Evolutionary conservation across 1,140 invertebrate species (phyloP).

Genomic region (Papilio xuthus): DNA sequence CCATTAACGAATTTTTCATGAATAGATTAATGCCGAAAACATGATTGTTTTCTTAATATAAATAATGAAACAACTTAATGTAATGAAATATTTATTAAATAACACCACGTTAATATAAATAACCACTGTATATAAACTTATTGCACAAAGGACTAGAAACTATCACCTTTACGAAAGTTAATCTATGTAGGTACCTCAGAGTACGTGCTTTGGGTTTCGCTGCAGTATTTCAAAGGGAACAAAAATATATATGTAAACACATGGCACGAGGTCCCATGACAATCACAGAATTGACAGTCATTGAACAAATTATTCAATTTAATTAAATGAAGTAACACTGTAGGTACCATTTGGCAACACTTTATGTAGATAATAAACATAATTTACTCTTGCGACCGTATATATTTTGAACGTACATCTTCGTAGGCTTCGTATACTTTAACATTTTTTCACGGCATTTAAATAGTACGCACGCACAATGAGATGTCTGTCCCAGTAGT

Average conservation of each 20-base stretch:
- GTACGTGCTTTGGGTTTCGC: background rate
- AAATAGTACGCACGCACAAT: too few relatives aligned
- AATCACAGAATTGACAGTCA: background rate
- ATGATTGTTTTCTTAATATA: background rate
- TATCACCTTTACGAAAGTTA: constrained; percentile 4
- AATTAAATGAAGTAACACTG: background rate
- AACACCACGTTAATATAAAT: background rate
- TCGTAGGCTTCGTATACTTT: too few relatives aligned
- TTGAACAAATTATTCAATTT: background rate
- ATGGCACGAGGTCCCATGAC: background rate
- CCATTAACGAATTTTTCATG: background rate
- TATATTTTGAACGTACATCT: too few relatives aligned
- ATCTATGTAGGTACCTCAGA: too few relatives aligned
- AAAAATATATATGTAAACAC: background rate
- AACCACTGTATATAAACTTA: background rate
- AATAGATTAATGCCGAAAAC: background rate
- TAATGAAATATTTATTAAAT: constrained; percentile 7
- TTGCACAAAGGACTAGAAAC: constrained; percentile 21
- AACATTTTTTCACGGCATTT: too few relatives aligned
- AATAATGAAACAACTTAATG: background rate
- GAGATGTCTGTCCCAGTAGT: background rate
- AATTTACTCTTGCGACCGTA: too few relatives aligned
- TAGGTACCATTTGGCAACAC: too few relatives aligned
- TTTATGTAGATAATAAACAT: too few relatives aligned
- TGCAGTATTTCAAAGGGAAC: background rate